phyloP scores from a whole-genome alignment of 1,140 invertebrate species.

The Sesamia nonagrioides region DNA sequence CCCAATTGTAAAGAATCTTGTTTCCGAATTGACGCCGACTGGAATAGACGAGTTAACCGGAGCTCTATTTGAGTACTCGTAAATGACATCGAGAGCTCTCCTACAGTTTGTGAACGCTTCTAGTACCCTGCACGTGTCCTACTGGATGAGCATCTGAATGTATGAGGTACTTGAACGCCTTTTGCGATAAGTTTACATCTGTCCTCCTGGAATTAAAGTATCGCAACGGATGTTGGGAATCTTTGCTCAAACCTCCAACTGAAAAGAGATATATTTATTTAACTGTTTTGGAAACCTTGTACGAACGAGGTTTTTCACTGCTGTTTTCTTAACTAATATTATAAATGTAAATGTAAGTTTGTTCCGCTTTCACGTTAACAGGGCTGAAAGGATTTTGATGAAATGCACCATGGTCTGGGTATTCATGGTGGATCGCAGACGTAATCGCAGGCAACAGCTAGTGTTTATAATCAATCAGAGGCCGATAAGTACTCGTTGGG shows the following conservation, averaged over 20 bases:
- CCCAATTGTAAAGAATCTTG: neutral
- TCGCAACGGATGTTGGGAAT: neutral
- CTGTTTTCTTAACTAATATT: neutral
- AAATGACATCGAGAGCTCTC: conserved; percentile 28
- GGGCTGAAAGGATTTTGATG: no score
- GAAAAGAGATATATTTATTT: neutral
- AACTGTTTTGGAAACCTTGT: neutral
- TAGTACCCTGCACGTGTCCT: conserved; percentile 34
- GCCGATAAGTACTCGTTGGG: neutral
- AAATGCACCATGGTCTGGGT: no score
- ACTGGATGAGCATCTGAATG: conserved; percentile 14
- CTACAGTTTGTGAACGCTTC: conserved; percentile 17
- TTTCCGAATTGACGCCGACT: conserved; percentile 8
- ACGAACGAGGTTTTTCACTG: neutral
- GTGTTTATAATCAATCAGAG: neutral
- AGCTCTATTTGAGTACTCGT: conserved; percentile 16
- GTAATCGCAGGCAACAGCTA: neutral
- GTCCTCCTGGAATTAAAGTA: neutral
- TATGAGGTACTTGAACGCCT: conserved; percentile 10
- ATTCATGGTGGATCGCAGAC: no score
- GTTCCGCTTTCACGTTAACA: no score
- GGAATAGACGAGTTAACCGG: conserved; percentile 19
- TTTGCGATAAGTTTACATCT: neutral
- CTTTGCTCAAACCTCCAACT: neutral
- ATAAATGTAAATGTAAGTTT: no score